These are phyloP conservation scores for Eolophus roseicapilla DNA, from an alignment of 2,113 vertebrate genomes.

Conservation along the genomic window DNA sequence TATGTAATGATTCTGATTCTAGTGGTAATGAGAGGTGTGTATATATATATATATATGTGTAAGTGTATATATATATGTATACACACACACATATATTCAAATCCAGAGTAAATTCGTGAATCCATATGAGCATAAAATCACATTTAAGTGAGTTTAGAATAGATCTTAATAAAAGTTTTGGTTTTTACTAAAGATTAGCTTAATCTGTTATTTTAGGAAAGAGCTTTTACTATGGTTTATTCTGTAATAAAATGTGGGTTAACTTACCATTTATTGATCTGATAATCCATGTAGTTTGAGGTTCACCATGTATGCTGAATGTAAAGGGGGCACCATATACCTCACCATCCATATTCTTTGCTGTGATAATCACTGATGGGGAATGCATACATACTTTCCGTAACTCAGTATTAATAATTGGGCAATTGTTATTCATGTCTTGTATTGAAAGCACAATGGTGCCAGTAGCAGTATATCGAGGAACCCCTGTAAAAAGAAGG, in stretches of 20 bases:
- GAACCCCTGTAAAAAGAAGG: constrained; percentile 74
- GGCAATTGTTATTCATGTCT: constrained; percentile 84
- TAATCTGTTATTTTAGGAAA: background rate
- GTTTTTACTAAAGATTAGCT: background rate
- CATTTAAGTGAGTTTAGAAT: background rate
- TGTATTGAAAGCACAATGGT: constrained; percentile 81
- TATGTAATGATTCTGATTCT: background rate
- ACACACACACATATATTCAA: background rate
- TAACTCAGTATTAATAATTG: constrained; percentile 71
- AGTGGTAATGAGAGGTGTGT: background rate
- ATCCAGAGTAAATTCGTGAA: background rate
- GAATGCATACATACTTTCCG: constrained; percentile 73
- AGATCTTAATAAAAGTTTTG: background rate
- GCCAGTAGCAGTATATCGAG: constrained; percentile 83
- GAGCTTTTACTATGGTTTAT: background rate
- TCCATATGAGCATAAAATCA: background rate
- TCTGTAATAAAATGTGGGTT: background rate
- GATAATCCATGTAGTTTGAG: constrained; percentile 78
- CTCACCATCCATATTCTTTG: constrained; percentile 28
- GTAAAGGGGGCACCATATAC: constrained; percentile 80
- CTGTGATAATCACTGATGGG: constrained; percentile 76
- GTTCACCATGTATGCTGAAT: constrained; percentile 75
- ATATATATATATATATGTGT: background rate
- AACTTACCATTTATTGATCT: constrained; percentile 80
- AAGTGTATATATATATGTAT: background rate